Conservation (phyloP, 2,797 vertebrate species). For the Notolabrus celidotus region DNA sequence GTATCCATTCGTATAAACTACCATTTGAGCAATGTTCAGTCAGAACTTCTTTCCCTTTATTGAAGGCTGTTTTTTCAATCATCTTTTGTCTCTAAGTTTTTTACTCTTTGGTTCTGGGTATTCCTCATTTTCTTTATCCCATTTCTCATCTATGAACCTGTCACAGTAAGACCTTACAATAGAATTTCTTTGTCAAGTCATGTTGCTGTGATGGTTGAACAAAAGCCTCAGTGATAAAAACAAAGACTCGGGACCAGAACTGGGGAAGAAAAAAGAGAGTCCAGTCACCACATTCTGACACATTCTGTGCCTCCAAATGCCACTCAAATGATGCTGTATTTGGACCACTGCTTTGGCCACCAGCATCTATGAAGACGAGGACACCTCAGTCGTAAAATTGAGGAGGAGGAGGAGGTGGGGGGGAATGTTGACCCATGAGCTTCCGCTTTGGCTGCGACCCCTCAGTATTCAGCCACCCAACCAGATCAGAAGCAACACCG, state of each 20-base stretch:
- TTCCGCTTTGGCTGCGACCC: slow-evolving; percentile 49
- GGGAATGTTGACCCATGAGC: slow-evolving; percentile 73
- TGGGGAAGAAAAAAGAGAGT: slow-evolving; percentile 12
- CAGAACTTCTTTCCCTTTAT: background rate
- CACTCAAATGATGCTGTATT: slow-evolving; percentile 73
- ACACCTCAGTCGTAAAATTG: slow-evolving; percentile 85
- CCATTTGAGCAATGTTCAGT: background rate
- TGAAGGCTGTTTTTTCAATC: background rate
- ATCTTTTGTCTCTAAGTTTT: background rate
- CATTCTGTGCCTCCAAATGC: slow-evolving; percentile 66
- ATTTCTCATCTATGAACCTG: slow-evolving; percentile 52
- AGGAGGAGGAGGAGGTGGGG: slow-evolving; percentile 70
- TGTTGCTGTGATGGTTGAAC: slow-evolving; percentile 74
- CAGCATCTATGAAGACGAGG: slow-evolving; percentile 58
- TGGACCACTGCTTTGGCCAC: slow-evolving; percentile 55
- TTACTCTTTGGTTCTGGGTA: slow-evolving; percentile 5
- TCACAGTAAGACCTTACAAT: slow-evolving; percentile 57
- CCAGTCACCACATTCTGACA: slow-evolving; percentile 55
- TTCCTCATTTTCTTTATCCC: slow-evolving; percentile 37
- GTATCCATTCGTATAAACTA: background rate
- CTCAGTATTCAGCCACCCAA: slow-evolving; percentile 74
- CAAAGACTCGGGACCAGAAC: slow-evolving; percentile 42
- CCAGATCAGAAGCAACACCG: slow-evolving; percentile 73
- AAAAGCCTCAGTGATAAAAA: slow-evolving; percentile 55
- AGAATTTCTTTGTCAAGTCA: slow-evolving; percentile 66